Percentiles rank a stretch among this genome's conserved stretches.
Evolutionary conservation across 1,140 invertebrate species (phyloP).

Genomic region (Drosophila mojavensis): DNA sequence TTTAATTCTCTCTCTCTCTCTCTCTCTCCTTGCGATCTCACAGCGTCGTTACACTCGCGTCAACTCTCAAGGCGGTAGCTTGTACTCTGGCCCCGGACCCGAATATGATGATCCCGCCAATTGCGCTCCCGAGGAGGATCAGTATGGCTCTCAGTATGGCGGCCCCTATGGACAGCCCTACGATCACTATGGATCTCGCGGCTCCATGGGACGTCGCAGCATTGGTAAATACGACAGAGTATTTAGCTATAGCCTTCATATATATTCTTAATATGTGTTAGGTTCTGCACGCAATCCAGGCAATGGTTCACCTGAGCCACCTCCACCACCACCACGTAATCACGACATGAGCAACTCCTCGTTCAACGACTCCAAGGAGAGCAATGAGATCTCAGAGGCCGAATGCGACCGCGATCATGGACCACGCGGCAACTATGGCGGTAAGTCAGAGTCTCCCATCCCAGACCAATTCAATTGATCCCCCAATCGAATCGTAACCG

Average conservation of each 20-base stretch:
- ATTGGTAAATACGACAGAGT: conserved; percentile 80
- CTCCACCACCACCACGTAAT: conserved; percentile 90
- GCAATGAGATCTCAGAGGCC: conserved; percentile 96
- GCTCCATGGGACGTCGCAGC: conserved; percentile 89
- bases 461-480: neutral
- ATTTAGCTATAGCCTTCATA: no score
- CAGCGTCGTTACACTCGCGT: conserved; percentile 83
- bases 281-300: conserved; percentile 89
- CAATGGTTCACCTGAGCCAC: conserved; percentile 91
- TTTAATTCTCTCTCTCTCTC: neutral
- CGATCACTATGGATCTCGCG: conserved; percentile 93
- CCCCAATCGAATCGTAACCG: neutral
- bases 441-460: conserved; percentile 84
- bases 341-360: conserved; percentile 90
- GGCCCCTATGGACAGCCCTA: conserved; percentile 92
- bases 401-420: conserved; percentile 94
- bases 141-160: conserved; percentile 93
- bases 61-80: conserved; percentile 82
- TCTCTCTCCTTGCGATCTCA: neutral
- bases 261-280: neutral
- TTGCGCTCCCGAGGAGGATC: conserved; percentile 94
- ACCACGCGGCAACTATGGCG: conserved; percentile 89
- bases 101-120: conserved; percentile 97
- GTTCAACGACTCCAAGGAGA: conserved; percentile 95
- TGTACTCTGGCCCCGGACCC: conserved; percentile 86